These are phyloP conservation scores for Eupithecia subumbrata DNA, from an alignment of 2,888 invertebrate genomes.

Conservation along the genomic window DNA sequence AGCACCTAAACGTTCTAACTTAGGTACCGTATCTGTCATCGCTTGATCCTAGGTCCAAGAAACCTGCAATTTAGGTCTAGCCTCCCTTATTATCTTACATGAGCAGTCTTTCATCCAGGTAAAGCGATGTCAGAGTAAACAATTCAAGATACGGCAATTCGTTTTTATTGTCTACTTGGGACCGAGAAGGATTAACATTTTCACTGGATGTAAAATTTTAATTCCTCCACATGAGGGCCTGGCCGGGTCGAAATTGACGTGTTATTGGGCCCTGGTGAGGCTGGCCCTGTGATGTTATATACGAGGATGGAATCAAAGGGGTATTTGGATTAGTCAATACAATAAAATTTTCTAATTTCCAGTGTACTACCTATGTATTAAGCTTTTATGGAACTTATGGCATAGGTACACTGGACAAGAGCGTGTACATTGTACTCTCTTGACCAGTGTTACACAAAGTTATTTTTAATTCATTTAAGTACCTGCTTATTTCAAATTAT, in stretches of 20 bases:
- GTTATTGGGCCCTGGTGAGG: conserved; percentile 71
- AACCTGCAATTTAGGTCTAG: background rate
- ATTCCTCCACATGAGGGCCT: conserved; percentile 72
- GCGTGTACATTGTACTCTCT: too few species aligned
- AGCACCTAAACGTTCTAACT: background rate
- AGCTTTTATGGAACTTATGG: too few species aligned
- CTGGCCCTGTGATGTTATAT: conserved; percentile 39
- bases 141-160: conserved; percentile 76
- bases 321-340: background rate
- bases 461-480: too few species aligned
- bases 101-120: conserved; percentile 32
- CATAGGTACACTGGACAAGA: too few species aligned
- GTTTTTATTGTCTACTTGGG: conserved; percentile 74
- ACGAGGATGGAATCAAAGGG: conserved; percentile 45
- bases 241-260: conserved; percentile 69
- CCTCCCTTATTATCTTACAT: background rate
- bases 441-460: too few species aligned
- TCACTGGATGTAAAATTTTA: conserved; percentile 78
- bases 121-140: conserved; percentile 57
- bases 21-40: background rate
- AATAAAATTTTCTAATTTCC: too few species aligned
- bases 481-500: too few species aligned
- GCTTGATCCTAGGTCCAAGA: background rate
- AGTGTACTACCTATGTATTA: too few species aligned
- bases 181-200: conserved; percentile 77